Evolutionary conservation across 2,797 vertebrate species (phyloP), one percentile per base, ranked within the genome.

Genomic region (Fundulus diaphanus): DNA sequence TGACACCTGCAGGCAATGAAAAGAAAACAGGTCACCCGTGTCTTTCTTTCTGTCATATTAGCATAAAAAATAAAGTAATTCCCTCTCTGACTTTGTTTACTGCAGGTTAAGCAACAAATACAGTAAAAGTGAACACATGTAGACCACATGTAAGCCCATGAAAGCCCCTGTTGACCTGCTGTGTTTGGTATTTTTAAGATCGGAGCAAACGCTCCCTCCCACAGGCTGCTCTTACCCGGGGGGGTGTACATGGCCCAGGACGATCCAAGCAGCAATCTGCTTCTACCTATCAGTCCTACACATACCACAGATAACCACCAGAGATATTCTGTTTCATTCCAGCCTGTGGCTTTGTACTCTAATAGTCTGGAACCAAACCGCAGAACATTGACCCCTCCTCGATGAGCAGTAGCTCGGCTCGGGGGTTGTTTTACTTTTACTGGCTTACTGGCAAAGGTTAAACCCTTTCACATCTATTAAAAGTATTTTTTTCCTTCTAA

Each of bases 1-100:
- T 95, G 0, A 97, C 96, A 89, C 97, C 98, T 99, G 84, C 13
- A 74, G 66, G 74, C 70, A 16, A 65, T 70, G 92, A 87, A 90
- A 69, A 66, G 40, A 86, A 68, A 90, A 68, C 74, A 73, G 68
- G 29, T 79, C 59, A 54, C 1, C 15, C 20, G 40, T 33, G 22
- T 78, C 77, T 79, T 27, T 48, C 24, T 59, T 73, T 63, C 31
- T 37, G n/a, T 33, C 35, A 16, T 20, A 4, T 18, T 51, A 51
- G 66, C 72, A 54, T 82, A 83, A 24, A 83, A n/a, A 85, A 78
- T 79, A 61, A 72, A 63, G 40, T 33, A 33, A 24, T 63, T 72
- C 51, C 74, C 66, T 56, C n/a, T 70, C 56, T 44, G n/a, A 24
- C 71, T 77, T 70, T 82, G 54, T 90, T 77, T 29, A 70, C 29